Evolutionary conservation across 2,888 invertebrate genomes (phyloP).

Genomic region (Heteropelma amictum): DNA sequence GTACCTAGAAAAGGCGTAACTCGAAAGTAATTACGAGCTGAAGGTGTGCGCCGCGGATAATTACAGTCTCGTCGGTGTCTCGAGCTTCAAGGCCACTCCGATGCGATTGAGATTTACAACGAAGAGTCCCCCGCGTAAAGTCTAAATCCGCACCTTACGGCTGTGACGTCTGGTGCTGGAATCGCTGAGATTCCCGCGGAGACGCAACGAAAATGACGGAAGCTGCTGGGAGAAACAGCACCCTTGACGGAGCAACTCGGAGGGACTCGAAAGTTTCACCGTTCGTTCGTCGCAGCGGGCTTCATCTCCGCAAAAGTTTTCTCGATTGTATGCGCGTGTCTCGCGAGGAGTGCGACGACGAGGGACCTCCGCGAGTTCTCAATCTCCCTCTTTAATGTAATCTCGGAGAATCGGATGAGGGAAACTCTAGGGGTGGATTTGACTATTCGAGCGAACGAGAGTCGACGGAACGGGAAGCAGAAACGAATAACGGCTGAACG

Average conservation of each 20-base stretch:
- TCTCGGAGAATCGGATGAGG: conserved; percentile 42
- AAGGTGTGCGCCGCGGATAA: conserved; percentile 62
- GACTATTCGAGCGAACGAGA: too few species aligned
- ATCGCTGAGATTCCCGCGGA: background rate
- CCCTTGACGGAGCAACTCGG: conserved; percentile 8
- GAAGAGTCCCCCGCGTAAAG: too few species aligned
- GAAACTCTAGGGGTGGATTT: conserved; percentile 14
- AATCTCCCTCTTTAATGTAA: conserved; percentile 39
- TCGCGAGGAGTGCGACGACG: background rate
- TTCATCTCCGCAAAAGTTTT: conserved; percentile 34
- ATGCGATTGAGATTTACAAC: background rate
- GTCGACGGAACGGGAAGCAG: too few species aligned
- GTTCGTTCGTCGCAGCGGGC: conserved; percentile 25
- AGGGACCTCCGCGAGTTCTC: conserved; percentile 17
- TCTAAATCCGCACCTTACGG: too few species aligned
- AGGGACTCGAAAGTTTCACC: conserved; percentile 30
- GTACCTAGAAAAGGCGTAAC: conserved; percentile 61
- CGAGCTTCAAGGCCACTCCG: background rate
- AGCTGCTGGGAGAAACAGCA: background rate
- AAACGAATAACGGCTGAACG: conserved; percentile 25
- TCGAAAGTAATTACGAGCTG: conserved; percentile 67
- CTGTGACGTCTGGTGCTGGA: too few species aligned
- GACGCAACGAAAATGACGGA: background rate
- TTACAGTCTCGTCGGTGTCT: conserved; percentile 59
- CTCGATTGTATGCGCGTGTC: conserved; percentile 36